A percentile compares a stretch with the other conserved stretches of the same genome.
phyloP scores from a whole-genome alignment of 2,797 vertebrate species.

The Melopsittacus undulatus region DNA sequence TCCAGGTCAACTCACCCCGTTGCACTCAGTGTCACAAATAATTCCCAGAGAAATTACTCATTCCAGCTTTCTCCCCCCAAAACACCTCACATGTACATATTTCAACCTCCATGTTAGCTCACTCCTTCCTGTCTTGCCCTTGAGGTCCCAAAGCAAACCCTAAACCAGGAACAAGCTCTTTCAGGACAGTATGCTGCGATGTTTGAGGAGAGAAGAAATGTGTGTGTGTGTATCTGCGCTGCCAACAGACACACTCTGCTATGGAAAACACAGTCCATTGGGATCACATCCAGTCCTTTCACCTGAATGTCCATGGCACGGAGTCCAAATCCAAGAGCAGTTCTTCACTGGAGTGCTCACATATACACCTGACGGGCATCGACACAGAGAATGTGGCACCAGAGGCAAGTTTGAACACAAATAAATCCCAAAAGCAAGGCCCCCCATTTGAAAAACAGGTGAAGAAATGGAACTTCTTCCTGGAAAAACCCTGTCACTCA shows the following conservation, averaged over 20 bases:
- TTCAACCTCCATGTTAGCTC: fast-evolving
- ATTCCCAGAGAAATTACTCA: not conserved
- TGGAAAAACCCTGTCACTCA: not conserved
- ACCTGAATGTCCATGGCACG: fast-evolving
- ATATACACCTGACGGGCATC: not conserved
- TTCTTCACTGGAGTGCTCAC: not conserved
- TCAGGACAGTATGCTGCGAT: not conserved
- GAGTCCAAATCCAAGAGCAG: not conserved
- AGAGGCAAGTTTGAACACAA: no score
- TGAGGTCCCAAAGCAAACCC: not conserved
- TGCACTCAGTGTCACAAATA: not conserved
- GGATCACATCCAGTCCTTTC: not conserved
- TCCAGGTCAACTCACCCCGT: fast-evolving
- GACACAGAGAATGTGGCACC: not conserved
- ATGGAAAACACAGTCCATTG: not conserved
- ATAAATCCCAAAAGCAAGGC: not conserved
- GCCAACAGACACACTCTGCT: not conserved
- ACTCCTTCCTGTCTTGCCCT: not conserved
- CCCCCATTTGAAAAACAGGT: not conserved
- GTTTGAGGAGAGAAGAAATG: not conserved
- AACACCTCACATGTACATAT: fast-evolving
- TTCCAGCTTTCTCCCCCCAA: not conserved
- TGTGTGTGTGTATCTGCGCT: fast-evolving
- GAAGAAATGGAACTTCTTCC: not conserved
- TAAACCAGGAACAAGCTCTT: not conserved